phyloP scores from a whole-genome alignment of 2,888 invertebrate genomes.

The Nomada hirtipes region DNA sequence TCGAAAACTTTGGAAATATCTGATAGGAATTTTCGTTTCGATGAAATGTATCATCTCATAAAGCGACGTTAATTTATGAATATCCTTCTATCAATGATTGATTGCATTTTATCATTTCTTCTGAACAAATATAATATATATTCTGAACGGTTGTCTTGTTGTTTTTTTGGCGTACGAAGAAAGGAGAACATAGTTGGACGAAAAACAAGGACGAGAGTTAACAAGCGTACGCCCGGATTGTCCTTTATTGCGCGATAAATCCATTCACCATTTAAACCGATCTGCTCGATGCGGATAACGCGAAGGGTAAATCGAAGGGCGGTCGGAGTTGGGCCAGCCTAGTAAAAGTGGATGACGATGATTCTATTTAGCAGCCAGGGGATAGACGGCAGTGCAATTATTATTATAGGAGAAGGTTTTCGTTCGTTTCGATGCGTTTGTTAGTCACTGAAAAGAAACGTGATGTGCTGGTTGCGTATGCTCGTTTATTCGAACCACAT shows the following conservation, averaged over 20 bases:
- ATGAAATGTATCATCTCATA: background rate
- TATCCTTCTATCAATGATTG: no score
- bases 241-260: conserved; percentile 50
- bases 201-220: conserved; percentile 11
- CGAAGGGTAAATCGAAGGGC: background rate
- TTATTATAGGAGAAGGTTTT: background rate
- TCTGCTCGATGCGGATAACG: conserved; percentile 8
- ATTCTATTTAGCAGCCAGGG: background rate
- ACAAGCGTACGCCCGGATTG: conserved; percentile 31
- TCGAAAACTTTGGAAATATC: background rate
- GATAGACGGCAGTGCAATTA: conserved; percentile 6
- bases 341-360: conserved; percentile 7
- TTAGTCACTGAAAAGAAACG: conserved; percentile 8
- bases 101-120: background rate
- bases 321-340: background rate
- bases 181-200: background rate
- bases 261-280: conserved; percentile 37
- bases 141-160: background rate
- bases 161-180: background rate
- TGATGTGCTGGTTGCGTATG: conserved; percentile 14
- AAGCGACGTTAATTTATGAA: no score
- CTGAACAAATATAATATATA: no score
- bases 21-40: background rate
- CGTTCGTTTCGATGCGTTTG: background rate
- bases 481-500: conserved; percentile 40